These are phyloP conservation scores for Epizoanthus stellaris DNA, from an alignment of 92 coral and sea anemone species.

Conservation along the genomic window DNA sequence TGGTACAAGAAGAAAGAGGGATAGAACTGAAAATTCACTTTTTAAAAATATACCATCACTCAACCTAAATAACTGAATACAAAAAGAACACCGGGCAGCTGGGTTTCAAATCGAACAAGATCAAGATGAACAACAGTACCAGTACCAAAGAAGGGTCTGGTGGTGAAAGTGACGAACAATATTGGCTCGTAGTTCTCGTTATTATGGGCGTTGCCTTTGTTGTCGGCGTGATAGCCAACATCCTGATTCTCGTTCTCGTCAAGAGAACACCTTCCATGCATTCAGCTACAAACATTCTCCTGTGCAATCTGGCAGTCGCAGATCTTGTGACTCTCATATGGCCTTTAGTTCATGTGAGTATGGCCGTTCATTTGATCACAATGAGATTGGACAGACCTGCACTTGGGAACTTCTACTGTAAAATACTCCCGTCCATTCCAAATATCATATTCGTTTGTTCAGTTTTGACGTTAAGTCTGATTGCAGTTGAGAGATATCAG, in stretches of 20 bases:
- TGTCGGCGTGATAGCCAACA: constrained; percentile 11
- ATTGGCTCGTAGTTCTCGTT: too few relatives aligned
- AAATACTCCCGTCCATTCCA: not conserved
- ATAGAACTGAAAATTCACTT: too few relatives aligned
- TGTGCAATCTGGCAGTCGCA: constrained; percentile 14
- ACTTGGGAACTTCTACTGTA: constrained; percentile 3
- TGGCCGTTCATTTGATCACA: not conserved
- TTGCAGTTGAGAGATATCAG: constrained; percentile 7
- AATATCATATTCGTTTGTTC: not conserved
- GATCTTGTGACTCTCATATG: not conserved
- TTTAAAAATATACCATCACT: too few relatives aligned
- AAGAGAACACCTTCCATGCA: constrained; percentile 28
- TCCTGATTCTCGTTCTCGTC: constrained; percentile 16
- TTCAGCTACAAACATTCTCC: constrained; percentile 10
- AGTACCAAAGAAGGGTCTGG: too few relatives aligned
- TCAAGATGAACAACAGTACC: too few relatives aligned
- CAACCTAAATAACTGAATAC: too few relatives aligned
- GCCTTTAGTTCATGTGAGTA: not conserved
- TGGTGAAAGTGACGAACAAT: too few relatives aligned
- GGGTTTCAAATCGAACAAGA: too few relatives aligned
- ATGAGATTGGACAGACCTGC: not conserved
- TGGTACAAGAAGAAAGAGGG: too few relatives aligned
- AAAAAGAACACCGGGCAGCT: too few relatives aligned
- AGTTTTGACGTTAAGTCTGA: constrained; percentile 3
- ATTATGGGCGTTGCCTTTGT: not conserved